A percentile compares a stretch with the other conserved stretches of the same genome.
phyloP scores from a whole-genome alignment of 2,113 vertebrate genomes.

The Chloroceryle aenea region DNA sequence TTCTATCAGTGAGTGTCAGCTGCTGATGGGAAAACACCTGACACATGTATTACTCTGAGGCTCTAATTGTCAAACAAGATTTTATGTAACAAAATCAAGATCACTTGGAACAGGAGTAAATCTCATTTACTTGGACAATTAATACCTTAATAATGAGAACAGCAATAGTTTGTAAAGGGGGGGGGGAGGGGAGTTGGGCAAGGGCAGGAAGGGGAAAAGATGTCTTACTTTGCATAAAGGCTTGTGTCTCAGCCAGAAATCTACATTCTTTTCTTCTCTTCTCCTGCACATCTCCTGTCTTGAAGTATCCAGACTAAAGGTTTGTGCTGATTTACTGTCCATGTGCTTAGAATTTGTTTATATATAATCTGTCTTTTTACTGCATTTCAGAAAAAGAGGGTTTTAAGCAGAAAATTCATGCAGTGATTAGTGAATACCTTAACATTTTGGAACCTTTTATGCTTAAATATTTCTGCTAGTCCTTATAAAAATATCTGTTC shows the following conservation, averaged over 20 bases:
- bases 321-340: not conserved
- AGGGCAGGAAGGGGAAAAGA: not conserved
- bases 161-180: not conserved
- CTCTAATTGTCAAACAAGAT: not conserved
- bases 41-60: not conserved
- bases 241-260: not conserved
- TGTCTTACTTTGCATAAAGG: not conserved
- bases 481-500: not conserved
- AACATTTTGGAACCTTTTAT: not conserved
- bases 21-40: not conserved
- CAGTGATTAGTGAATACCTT: not conserved
- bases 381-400: not conserved
- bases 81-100: not conserved
- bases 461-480: not conserved
- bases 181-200: too few relatives aligned
- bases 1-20: not conserved
- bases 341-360: not conserved
- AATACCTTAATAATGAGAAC: not conserved
- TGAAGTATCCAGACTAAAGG: not conserved
- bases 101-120: not conserved
- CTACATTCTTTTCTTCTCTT: not conserved
- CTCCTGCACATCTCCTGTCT: rapidly evolving
- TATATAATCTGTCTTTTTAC: not conserved
- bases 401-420: not conserved
- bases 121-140: not conserved